These are phyloP conservation scores for Mimas tiliae DNA, from an alignment of 2,888 invertebrate genomes.

Conservation along the genomic window DNA sequence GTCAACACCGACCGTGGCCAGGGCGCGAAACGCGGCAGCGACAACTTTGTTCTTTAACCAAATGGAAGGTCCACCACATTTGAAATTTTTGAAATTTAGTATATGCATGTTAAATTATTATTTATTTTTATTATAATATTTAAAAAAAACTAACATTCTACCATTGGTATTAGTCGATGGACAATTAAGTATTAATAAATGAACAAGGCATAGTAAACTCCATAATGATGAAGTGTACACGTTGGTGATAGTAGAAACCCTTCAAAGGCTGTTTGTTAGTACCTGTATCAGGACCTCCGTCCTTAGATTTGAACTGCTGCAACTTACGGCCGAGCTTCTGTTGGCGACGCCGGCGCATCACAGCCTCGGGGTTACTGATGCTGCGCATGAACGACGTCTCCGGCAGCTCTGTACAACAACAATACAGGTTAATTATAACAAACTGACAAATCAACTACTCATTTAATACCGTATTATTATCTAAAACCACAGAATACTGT, in stretches of 20 bases:
- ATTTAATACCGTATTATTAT: too few species aligned
- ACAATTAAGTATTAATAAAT: background rate
- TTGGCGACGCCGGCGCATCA: constrained; percentile 98
- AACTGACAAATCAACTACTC: background rate
- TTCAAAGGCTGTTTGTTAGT: constrained; percentile 23
- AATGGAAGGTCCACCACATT: too few species aligned
- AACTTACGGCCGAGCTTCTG: constrained; percentile 98
- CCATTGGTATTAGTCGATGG: background rate
- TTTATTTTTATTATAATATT: too few species aligned
- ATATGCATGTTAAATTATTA: too few species aligned
- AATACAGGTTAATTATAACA: background rate
- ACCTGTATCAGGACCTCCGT: constrained; percentile 97
- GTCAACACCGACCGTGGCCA: too few species aligned
- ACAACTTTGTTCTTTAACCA: too few species aligned
- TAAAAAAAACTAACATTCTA: background rate
- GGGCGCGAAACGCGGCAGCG: too few species aligned
- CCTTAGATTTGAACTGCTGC: constrained; percentile 97
- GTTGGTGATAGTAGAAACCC: background rate
- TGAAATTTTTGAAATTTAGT: too few species aligned
- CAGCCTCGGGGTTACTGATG: constrained; percentile 99
- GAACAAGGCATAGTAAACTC: background rate
- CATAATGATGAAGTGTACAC: background rate
- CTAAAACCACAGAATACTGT: too few species aligned
- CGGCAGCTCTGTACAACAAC: constrained; percentile 90
- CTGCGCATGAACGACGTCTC: constrained; percentile 99